Conservation (phyloP, 2,888 invertebrate genomes). For the Hirtodrosophila histrioides region DNA sequence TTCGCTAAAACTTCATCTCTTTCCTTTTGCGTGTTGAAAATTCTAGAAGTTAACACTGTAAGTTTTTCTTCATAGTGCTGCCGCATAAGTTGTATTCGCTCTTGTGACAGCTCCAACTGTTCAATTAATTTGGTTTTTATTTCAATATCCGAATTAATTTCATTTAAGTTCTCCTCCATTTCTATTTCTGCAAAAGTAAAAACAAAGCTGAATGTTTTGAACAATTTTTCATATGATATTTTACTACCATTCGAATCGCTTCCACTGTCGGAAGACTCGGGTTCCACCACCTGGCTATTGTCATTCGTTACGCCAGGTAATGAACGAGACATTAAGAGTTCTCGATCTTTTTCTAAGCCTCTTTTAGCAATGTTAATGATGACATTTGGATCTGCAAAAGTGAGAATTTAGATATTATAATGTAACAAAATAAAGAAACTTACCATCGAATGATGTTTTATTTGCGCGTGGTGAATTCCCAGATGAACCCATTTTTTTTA, state of each 20-base stretch:
- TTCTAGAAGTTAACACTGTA: slow-evolving; percentile 91
- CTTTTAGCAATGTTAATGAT: slow-evolving; percentile 92
- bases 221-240: slow-evolving; percentile 74
- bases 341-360: slow-evolving; percentile 89
- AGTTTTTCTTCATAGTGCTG: slow-evolving; percentile 97
- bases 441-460: slow-evolving; percentile 61
- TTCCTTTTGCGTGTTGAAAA: slow-evolving; percentile 95
- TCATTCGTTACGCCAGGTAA: slow-evolving; percentile 85
- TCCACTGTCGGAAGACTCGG: slow-evolving; percentile 86
- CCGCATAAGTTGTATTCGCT: slow-evolving; percentile 92
- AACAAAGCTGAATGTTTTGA: not conserved
- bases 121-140: slow-evolving; percentile 97
- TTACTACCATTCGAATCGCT: slow-evolving; percentile 88
- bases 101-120: slow-evolving; percentile 95
- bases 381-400: slow-evolving; percentile 82
- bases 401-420: not conserved
- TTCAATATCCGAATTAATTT: slow-evolving; percentile 96
- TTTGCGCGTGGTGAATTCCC: slow-evolving; percentile 28
- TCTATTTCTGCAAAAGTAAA: slow-evolving; percentile 83
- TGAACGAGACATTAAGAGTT: slow-evolving; percentile 83
- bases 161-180: slow-evolving; percentile 92
- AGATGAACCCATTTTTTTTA: slow-evolving; percentile 85
- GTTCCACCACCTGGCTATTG: slow-evolving; percentile 86
- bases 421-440: not conserved
- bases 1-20: slow-evolving; percentile 93